Conservation (phyloP, 2,113 vertebrate genomes). For the Mesitornis unicolor region DNA sequence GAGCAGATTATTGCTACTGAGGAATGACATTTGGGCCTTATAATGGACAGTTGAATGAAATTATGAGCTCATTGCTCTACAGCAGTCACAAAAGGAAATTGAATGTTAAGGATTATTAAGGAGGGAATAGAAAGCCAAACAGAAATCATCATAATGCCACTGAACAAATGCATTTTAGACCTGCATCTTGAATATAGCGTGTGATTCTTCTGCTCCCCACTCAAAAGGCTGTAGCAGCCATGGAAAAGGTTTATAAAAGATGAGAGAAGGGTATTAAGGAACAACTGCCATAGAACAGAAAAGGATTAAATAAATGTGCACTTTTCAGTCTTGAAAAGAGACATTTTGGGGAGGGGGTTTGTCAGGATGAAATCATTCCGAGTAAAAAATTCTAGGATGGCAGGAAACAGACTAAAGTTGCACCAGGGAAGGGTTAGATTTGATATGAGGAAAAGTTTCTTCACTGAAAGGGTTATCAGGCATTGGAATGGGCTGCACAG, state of each 20-base stretch:
- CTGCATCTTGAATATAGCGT: neutral
- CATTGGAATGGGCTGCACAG: no score
- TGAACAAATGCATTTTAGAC: neutral
- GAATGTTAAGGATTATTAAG: slow-evolving; percentile 56
- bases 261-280: neutral
- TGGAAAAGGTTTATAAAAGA: neutral
- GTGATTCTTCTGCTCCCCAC: neutral
- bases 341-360: neutral
- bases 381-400: no score
- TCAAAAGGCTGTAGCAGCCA: neutral
- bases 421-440: no score
- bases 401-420: no score
- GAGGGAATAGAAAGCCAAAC: slow-evolving; percentile 43
- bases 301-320: neutral
- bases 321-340: neutral
- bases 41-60: slow-evolving; percentile 53
- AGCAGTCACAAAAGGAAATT: slow-evolving; percentile 49
- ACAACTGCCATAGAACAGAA: neutral
- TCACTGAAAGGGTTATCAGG: no score
- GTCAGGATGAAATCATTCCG: neutral
- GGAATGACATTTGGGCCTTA: slow-evolving; percentile 46
- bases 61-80: slow-evolving; percentile 30
- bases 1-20: slow-evolving; percentile 30
- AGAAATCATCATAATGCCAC: neutral
- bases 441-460: no score